Evolutionary conservation across 2,797 vertebrate genomes (phyloP), one percentile per base, ranked within the genome.

Genomic region (Euphonia xanthogaster): DNA sequence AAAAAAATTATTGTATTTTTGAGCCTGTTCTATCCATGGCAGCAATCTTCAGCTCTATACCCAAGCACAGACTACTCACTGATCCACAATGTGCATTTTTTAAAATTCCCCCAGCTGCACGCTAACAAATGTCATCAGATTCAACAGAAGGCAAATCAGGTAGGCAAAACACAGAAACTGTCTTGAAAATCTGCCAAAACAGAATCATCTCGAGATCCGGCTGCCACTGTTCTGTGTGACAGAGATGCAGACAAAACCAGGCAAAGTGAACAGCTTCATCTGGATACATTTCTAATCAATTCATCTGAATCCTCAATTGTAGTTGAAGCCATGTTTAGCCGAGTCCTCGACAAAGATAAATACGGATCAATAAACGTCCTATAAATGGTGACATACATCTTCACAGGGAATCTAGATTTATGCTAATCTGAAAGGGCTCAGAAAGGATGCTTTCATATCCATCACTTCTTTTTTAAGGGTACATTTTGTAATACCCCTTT

Each of bases 121-220:
- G 3, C 73, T 88, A 94, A 92, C 91, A 95, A 97, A 97, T 94
- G 94, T 94, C 96, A 95, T 94, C 93, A 91, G 84, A 97, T 96
- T 92, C 94, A 92, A 85, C 95, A 94, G 91, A 85, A 25, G 45
- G 91, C 90, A 96, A 95, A 97, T 97, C 96, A 98, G 94, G 94
- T 92, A 97, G 91, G 93, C 91, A 95, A 97, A 97, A 95, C 96
- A 97, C 86, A 97, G 95, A 93, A 65, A 39, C 31, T 23, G 47
- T 84, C 76, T 66, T 93, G 95, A 95, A 97, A 97, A 92, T 61
- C 96, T 97, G 97, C 96, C 92, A 97, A 97, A 96, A 97, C 93
- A 96, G 90, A 91, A 90, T 78, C 65, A 85, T 91, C 96, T 97
- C 10, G 18, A 91, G 96, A 94, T 93, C 96, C 94, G 94, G 96